Conservation (phyloP, 2,113 vertebrate genomes). For the Ammodytes marinus region DNA sequence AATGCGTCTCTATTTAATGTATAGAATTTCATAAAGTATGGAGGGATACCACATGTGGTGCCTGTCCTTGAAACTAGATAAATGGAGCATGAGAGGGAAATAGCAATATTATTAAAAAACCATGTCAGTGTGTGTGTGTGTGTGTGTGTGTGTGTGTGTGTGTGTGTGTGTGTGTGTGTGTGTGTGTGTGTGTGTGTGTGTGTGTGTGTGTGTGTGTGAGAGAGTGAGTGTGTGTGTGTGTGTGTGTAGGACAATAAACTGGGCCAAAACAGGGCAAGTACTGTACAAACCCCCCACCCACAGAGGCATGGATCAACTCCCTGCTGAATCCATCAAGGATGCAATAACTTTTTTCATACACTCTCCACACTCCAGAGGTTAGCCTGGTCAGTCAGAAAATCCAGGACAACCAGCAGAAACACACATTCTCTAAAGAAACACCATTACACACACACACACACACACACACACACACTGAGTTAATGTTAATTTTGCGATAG, state of each 20-base stretch:
- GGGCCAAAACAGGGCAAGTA: slow-evolving; percentile 68
- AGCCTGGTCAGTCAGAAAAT: slow-evolving; percentile 78
- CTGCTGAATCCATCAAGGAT: slow-evolving; percentile 74
- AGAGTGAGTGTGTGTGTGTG: slow-evolving; percentile 32
- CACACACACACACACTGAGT: neutral
- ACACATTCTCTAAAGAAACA: neutral
- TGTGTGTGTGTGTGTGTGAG: slow-evolving; percentile 14
- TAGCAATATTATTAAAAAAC: slow-evolving; percentile 6
- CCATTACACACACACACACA: slow-evolving; percentile 31
- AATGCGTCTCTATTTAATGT: neutral
- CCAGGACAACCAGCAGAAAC: slow-evolving; percentile 53
- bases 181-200: slow-evolving; percentile 31
- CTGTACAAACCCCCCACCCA: slow-evolving; percentile 59
- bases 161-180: neutral
- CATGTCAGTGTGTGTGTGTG: slow-evolving; percentile 3
- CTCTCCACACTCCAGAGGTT: slow-evolving; percentile 75
- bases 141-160: slow-evolving; percentile 1
- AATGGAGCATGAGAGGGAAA: slow-evolving; percentile 20
- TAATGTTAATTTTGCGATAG: too few species aligned
- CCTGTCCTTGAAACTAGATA: slow-evolving; percentile 6
- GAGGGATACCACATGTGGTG: neutral
- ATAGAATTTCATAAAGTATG: neutral
- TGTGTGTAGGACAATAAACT: slow-evolving; percentile 79
- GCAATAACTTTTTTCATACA: slow-evolving; percentile 67
- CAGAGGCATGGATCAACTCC: slow-evolving; percentile 71